Evolutionary conservation across 2,113 vertebrate genomes (phyloP).

Genomic region (Thermophis baileyi): DNA sequence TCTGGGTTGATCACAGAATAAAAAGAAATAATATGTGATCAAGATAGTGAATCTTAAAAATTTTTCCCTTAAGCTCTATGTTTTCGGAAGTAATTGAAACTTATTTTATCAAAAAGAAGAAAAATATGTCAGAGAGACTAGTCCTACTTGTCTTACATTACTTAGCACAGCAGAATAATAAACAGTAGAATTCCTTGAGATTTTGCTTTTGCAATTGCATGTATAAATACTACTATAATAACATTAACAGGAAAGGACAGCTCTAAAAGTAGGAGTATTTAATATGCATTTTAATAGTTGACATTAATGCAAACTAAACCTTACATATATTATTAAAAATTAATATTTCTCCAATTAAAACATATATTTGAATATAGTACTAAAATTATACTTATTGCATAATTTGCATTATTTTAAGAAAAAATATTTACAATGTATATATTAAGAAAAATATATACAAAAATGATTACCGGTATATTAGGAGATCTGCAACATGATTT

Average conservation of each 20-base stretch:
- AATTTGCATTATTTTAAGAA: not conserved
- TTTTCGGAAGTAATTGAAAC: not conserved
- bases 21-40: not conserved
- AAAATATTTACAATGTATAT: not conserved
- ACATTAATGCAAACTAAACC: not conserved
- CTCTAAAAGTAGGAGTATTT: not conserved
- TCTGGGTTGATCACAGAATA: not conserved
- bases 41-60: not conserved
- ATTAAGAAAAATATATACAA: not conserved
- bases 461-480: not conserved
- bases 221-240: not conserved
- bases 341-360: not conserved
- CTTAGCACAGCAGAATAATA: not conserved
- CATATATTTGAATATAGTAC: not conserved
- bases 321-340: not conserved
- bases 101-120: not conserved
- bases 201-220: not conserved
- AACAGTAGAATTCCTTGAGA: not conserved
- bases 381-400: not conserved
- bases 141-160: not conserved
- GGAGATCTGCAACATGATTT: not conserved
- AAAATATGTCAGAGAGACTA: not conserved
- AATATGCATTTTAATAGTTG: not conserved
- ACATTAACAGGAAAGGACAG: not conserved
- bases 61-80: not conserved